Evolutionary conservation across 2,113 vertebrate genomes (phyloP), one percentile per base, ranked within the genome.

Genomic region (Phoxinus phoxinus): DNA sequence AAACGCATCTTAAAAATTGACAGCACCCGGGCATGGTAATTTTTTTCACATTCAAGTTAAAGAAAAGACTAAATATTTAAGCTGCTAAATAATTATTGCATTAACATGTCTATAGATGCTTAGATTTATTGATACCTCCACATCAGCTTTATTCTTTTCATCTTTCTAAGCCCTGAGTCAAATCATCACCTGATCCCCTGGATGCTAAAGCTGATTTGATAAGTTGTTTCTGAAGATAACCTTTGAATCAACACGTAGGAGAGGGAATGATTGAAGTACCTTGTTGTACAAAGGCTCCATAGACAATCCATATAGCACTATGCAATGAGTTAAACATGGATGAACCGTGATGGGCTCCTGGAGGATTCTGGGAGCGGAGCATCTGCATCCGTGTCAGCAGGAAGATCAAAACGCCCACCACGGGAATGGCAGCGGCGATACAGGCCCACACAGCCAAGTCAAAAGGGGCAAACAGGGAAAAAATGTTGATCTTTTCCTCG

Each of bases 371-470:
- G 0, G 94, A 90, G 80, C 96, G 93, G 73, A 97, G 94, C 0
- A 95, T 95, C 94, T 99, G 98, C 88, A 99, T 96, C 8, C 98
- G 92, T 93, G 97, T 98, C 88, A 99, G 91, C 76, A 99, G 95
- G 53, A 99, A 99, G 89, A 99, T 98, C 83, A 99, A 94, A 83
- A 99, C 96, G 0, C 97, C 98, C 0, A 99, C 98, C 48, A 99
- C 94, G 0, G 97, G 98, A 88, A 99, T 96, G 27, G 97, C 97
- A 0, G 97, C 98, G 0, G 97, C 98, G 0, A 99, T 98, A 90
- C 98, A 99, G 53, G 97, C 97, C 98, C 98, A 99, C 13, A 99
- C 98, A 0, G 98, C 97, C 0, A 98, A 95, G 91, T 99, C 98
- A 0, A 99, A 99, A 0, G 98, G 98, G 0, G 97, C 97, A 1